These are phyloP conservation scores for Tenthredo livida DNA, from an alignment of 2,888 invertebrate genomes.

Conservation along the genomic window DNA sequence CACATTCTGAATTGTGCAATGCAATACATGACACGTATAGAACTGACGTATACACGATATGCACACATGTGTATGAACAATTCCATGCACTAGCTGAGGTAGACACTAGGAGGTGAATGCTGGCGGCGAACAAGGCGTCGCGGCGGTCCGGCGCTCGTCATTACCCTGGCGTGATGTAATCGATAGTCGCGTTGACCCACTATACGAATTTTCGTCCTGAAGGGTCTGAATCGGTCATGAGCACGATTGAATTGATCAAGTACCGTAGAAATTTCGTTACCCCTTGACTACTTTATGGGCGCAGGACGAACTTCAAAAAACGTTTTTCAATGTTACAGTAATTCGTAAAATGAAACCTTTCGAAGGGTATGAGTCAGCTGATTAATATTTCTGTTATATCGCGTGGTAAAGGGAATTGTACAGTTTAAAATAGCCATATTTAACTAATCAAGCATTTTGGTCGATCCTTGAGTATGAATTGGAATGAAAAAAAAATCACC, in stretches of 20 bases:
- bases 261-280: conserved; percentile 15
- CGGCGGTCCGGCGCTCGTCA: conserved; percentile 67
- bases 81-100: background rate
- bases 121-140: conserved; percentile 61
- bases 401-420: background rate
- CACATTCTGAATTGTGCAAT: conserved; percentile 52
- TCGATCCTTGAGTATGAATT: background rate
- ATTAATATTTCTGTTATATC: background rate
- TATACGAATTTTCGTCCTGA: conserved; percentile 39
- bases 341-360: conserved; percentile 12
- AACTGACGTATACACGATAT: background rate
- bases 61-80: background rate
- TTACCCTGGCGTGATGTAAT: conserved; percentile 70
- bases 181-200: conserved; percentile 65
- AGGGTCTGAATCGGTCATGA: conserved; percentile 23
- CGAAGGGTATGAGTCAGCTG: background rate
- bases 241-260: conserved; percentile 39
- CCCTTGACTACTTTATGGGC: background rate
- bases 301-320: background rate
- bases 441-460: background rate
- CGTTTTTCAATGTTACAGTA: background rate
- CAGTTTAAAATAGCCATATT: background rate
- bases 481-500: background rate
- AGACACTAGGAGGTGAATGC: conserved; percentile 18
- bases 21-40: background rate